Evolutionary conservation across 2,797 vertebrate genomes (phyloP).

Genomic region (Ctenopoma multispine): DNA sequence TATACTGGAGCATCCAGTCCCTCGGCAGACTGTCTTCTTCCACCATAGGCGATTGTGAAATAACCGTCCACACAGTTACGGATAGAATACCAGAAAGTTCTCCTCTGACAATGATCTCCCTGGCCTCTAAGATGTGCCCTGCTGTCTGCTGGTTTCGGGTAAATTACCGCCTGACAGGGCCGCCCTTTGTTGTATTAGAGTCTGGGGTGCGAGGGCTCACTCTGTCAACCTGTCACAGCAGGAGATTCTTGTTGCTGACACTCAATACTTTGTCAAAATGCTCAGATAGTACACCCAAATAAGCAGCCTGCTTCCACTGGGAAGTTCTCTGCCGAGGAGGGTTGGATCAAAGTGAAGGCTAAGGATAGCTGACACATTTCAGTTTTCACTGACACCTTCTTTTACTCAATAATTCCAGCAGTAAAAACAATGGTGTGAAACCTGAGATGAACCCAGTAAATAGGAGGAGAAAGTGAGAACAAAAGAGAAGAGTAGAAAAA

Average conservation of each 20-base stretch:
- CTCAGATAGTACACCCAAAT: conserved; percentile 61
- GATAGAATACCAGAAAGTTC: conserved; percentile 46
- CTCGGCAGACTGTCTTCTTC: conserved; percentile 28
- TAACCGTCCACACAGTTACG: conserved; percentile 48
- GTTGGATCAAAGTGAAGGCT: conserved; percentile 48
- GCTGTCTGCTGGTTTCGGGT: conserved; percentile 62
- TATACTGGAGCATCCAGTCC: conserved; percentile 31
- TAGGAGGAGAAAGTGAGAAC: conserved; percentile 17
- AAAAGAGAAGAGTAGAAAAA: conserved; percentile 2
- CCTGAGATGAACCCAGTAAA: conserved; percentile 63
- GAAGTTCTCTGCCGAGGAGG: conserved; percentile 12
- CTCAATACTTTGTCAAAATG: conserved; percentile 80
- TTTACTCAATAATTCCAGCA: conserved; percentile 64
- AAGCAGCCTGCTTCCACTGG: conserved; percentile 46
- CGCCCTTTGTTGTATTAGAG: conserved; percentile 81
- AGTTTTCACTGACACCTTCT: conserved; percentile 74
- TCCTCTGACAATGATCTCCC: conserved; percentile 49
- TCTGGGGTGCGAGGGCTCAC: conserved; percentile 68
- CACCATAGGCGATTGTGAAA: conserved; percentile 55
- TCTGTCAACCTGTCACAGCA: conserved; percentile 79
- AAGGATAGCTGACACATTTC: conserved; percentile 72
- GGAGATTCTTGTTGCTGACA: conserved; percentile 82
- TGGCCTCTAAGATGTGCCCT: conserved; percentile 48
- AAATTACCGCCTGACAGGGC: conserved; percentile 77
- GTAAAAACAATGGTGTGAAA: conserved; percentile 80